phyloP scores from a whole-genome alignment of 2,888 invertebrate genomes.

The Sinopyrophorus schimmeli region DNA sequence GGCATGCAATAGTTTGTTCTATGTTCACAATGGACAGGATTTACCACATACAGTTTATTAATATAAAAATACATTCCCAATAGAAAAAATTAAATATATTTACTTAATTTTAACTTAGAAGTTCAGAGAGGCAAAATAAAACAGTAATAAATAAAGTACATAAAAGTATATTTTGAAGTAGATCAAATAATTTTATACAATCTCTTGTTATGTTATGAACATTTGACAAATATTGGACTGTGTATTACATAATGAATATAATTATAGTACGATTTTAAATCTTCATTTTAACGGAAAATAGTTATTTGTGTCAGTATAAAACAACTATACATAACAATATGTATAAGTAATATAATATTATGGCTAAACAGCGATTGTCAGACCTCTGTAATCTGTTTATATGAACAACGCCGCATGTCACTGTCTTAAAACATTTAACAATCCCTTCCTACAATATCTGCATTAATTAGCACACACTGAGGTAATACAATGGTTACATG shows the following conservation, averaged over 20 bases:
- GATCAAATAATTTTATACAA: slow-evolving; percentile 30
- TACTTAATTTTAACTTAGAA: too few relatives aligned
- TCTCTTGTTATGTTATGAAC: slow-evolving; percentile 29
- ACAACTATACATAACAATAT: slow-evolving; percentile 33
- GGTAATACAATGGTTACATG: slow-evolving; percentile 46
- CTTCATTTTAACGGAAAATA: slow-evolving; percentile 29
- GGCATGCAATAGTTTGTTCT: too few relatives aligned
- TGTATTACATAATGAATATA: slow-evolving; percentile 28
- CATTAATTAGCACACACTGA: slow-evolving; percentile 48
- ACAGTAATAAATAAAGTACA: slow-evolving; percentile 15
- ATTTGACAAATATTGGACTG: slow-evolving; percentile 31
- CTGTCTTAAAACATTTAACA: slow-evolving; percentile 26
- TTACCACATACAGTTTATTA: too few relatives aligned
- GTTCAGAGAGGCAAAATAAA: too few relatives aligned
- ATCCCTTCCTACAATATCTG: slow-evolving; percentile 31
- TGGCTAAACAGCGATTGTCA: slow-evolving; percentile 33
- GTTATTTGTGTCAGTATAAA: slow-evolving; percentile 33
- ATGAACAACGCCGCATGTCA: slow-evolving; percentile 30
- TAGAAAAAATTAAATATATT: too few relatives aligned
- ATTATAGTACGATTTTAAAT: slow-evolving; percentile 25
- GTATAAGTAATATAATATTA: slow-evolving; percentile 32
- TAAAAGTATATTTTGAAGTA: slow-evolving; percentile 26
- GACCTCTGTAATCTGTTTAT: slow-evolving; percentile 31
- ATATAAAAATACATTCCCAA: too few relatives aligned
- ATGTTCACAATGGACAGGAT: too few relatives aligned